Conservation (phyloP, 2,113 vertebrate species). For the Engystomops pustulosus region DNA sequence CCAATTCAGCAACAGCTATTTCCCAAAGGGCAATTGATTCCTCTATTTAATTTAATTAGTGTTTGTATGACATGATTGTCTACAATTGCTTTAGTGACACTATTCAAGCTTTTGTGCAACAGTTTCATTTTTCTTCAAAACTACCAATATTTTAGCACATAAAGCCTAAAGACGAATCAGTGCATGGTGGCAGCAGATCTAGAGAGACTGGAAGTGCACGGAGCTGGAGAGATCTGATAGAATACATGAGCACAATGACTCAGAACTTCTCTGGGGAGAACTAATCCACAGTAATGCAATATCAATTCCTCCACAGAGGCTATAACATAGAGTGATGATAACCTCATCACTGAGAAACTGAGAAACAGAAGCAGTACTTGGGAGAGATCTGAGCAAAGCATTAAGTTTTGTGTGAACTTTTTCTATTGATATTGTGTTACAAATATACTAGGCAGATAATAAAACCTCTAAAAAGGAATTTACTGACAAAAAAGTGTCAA, state of each 20-base stretch:
- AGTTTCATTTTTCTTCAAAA: neutral
- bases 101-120: neutral
- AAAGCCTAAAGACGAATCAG: neutral
- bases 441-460: neutral
- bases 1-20: neutral
- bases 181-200: neutral
- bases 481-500: too few relatives aligned
- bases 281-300: neutral
- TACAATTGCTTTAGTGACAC: neutral
- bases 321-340: slow-evolving; percentile 10
- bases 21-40: neutral
- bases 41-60: neutral
- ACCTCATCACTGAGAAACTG: neutral
- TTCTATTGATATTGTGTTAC: neutral
- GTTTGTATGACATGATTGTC: neutral
- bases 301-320: neutral
- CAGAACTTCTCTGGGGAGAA: neutral
- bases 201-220: neutral
- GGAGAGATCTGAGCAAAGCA: neutral
- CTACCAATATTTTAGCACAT: neutral
- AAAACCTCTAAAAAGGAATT: neutral
- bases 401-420: neutral
- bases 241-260: neutral
- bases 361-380: neutral
- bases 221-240: neutral